A percentile compares a stretch with the other conserved stretches of the same genome.
Conservation (phyloP, 2,113 vertebrate genomes). For the Terrapene triunguis region DNA sequence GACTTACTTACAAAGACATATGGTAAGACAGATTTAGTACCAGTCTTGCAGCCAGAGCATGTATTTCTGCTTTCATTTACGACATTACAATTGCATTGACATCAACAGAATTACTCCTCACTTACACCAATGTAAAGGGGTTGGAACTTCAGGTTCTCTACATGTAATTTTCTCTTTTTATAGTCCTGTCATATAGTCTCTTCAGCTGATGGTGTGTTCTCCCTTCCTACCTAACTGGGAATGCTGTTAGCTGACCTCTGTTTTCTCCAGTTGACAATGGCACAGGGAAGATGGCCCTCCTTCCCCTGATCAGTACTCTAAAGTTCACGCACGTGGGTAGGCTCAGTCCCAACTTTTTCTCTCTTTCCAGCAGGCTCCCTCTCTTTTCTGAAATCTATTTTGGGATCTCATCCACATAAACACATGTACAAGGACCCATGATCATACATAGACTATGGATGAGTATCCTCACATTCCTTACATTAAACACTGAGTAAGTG, state of each 20-base stretch:
- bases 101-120: neutral
- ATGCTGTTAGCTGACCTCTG: neutral
- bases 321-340: constrained; percentile 9
- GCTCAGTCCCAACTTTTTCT: neutral
- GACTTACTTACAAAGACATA: rapidly evolving
- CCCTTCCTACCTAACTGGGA: neutral
- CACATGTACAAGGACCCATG: neutral
- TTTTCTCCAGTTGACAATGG: neutral
- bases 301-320: neutral
- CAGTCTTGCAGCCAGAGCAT: neutral
- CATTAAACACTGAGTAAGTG: neutral
- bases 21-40: neutral
- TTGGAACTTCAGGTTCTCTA: neutral
- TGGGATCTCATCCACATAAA: neutral
- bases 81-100: neutral
- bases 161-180: neutral
- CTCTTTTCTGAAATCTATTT: neutral
- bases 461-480: neutral
- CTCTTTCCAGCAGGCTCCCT: neutral
- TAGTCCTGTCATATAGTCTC: neutral
- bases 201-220: neutral
- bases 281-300: neutral
- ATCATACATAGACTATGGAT: neutral
- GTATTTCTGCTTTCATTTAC: constrained; percentile 7
- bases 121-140: neutral